Evolutionary conservation across 2,113 vertebrate genomes (phyloP), one percentile per base, ranked within the genome.

Genomic region (Cephalopholis sonnerati): DNA sequence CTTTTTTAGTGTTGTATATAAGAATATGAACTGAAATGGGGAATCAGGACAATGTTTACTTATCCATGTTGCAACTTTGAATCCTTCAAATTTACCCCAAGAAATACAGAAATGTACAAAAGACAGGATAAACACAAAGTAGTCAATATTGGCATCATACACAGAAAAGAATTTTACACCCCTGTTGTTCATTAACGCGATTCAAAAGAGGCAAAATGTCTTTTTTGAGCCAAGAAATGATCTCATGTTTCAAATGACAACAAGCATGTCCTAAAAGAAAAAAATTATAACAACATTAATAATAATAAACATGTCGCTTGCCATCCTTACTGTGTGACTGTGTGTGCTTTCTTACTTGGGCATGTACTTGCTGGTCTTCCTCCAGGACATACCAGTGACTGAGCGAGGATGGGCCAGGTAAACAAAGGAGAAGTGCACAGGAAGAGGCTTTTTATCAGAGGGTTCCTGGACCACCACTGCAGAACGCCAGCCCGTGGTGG

Each of bases 331-430:
- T 8, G 8, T 39, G n/a, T 62, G 29, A 63, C 12, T 24, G 46
- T 51, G 57, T 50, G 44, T 58, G 25, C 8, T 20, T 69, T 77
- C 94, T 91, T 92, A 96, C 95, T 95, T 99, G 92, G 98, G 96
- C 97, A 99, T 99, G 91, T 95, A 99, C 91, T 98, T 99, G 97
- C 98, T 99, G 77, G 97, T 99, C 94, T 98, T 99, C 92, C 98
- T 96, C 98, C 98, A 99, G 39, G 98, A 99, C 95, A 99, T 97
- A 29, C 98, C 98, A 9, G 97, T 97, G 88, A 99, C 97, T 0
- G 97, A 96, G 79, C 98, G 96, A 70, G 98, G 98, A 93, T 99
- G 98, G 0, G 98, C 98, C 95, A 99, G 93, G 84, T 99, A 99
- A 87, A 99, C 97, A 87, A 99, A 99, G 48, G 98, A 98, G 91